Evolutionary conservation across 1,140 invertebrate species (phyloP).

Genomic region (Pygmarrhopalites habei): DNA sequence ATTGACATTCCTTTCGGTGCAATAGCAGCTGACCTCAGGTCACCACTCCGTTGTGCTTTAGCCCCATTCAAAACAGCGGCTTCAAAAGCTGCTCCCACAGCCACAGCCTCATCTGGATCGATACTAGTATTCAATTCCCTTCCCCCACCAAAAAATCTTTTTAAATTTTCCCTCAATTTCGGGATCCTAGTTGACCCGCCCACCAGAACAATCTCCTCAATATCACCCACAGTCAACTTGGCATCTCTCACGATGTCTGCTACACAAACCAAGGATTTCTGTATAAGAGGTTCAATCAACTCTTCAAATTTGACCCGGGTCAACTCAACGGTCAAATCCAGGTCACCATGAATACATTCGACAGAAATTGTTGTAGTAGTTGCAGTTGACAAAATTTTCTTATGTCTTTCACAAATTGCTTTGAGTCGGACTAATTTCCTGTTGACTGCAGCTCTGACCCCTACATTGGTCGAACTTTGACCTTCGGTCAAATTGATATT

Average conservation of each 20-base stretch:
- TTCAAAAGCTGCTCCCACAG: slow-evolving; percentile 52
- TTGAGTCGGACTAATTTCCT: slow-evolving; percentile 12
- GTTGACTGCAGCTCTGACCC: background rate
- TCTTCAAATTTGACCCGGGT: slow-evolving; percentile 22
- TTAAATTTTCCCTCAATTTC: slow-evolving; percentile 21
- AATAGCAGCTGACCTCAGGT: slow-evolving; percentile 47
- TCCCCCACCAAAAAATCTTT: slow-evolving; percentile 12
- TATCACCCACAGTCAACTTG: slow-evolving; percentile 48
- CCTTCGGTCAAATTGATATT: slow-evolving; percentile 47
- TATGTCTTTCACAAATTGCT: slow-evolving; percentile 18
- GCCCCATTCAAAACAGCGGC: slow-evolving; percentile 56
- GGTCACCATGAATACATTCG: slow-evolving; percentile 11
- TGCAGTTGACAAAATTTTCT: slow-evolving; percentile 1
- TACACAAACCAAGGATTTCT: slow-evolving; percentile 54
- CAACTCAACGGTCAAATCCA: slow-evolving; percentile 9
- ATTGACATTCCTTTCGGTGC: slow-evolving; percentile 53
- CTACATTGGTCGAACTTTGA: slow-evolving; percentile 3
- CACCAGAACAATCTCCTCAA: slow-evolving; percentile 34
- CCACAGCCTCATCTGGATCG: slow-evolving; percentile 53
- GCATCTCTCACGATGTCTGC: slow-evolving; percentile 53
- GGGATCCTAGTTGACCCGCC: slow-evolving; percentile 31
- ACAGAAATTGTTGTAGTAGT: slow-evolving; percentile 25
- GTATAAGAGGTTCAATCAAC: slow-evolving; percentile 40
- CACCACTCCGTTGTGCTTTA: background rate
- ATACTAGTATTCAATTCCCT: slow-evolving; percentile 40